Evolutionary conservation across 2,888 invertebrate genomes (phyloP).

Genomic region (Clepsis dumicolana): DNA sequence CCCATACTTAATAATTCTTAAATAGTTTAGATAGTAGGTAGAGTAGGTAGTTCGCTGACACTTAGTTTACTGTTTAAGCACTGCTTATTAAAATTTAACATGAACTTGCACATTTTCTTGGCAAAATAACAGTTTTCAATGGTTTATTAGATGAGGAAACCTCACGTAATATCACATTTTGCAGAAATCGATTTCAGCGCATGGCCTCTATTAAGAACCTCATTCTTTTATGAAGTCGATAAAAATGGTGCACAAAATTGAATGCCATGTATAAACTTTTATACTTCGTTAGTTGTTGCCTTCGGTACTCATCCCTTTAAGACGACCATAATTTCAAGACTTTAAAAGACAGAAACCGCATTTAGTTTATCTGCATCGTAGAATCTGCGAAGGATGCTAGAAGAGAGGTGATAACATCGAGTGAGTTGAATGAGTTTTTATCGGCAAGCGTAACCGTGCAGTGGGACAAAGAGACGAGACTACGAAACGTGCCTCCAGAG

Average conservation of each 20-base stretch:
- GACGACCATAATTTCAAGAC: not conserved
- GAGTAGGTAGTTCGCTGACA: no score
- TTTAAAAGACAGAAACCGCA: not conserved
- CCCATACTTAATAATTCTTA: no score
- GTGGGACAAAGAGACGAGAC: not conserved
- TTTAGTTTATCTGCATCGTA: not conserved
- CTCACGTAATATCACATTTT: not conserved
- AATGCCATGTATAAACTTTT: not conserved
- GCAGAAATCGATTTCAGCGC: not conserved
- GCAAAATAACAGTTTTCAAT: no score
- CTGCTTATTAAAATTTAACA: no score
- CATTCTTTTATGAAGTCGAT: not conserved
- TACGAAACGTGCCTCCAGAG: not conserved
- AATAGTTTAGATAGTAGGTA: no score
- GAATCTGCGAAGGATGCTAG: not conserved
- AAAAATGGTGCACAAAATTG: not conserved
- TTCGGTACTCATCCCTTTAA: not conserved
- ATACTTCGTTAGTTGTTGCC: not conserved
- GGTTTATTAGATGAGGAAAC: no score
- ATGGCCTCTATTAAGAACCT: not conserved
- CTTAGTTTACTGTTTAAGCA: no score
- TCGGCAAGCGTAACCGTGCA: not conserved
- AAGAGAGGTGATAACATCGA: not conserved
- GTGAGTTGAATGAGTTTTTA: slow-evolving; percentile 1
- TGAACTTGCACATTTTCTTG: no score